Evolutionary conservation across 2,797 vertebrate genomes (phyloP).

Genomic region (Coregonus ussuriensis): DNA sequence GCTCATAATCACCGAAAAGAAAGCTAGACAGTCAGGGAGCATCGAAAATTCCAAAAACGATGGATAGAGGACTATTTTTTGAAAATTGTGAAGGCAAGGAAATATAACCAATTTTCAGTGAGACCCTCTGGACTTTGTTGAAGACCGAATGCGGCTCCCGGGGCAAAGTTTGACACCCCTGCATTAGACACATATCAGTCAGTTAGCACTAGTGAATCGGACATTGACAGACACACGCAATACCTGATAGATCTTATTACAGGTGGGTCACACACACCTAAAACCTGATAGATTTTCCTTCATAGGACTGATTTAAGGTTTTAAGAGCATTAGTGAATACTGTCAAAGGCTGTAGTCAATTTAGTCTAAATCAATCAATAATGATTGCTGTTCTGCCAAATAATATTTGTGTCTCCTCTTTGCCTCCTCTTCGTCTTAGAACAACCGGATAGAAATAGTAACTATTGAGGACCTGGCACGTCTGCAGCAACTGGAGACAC

Average conservation of each 20-base stretch:
- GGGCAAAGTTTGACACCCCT: background rate
- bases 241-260: background rate
- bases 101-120: too few species aligned
- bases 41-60: too few species aligned
- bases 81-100: too few species aligned
- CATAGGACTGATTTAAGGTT: background rate
- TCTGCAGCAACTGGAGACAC: constrained; percentile 88
- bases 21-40: too few species aligned
- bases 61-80: too few species aligned
- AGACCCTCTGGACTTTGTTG: too few species aligned
- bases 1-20: too few species aligned
- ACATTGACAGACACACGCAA: background rate
- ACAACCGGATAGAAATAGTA: constrained; percentile 93
- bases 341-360: background rate
- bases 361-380: background rate
- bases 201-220: background rate
- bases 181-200: background rate
- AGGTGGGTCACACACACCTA: background rate
- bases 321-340: background rate
- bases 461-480: constrained; percentile 84
- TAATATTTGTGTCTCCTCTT: constrained; percentile 12
- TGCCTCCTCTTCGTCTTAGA: constrained; percentile 70
- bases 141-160: too few species aligned
- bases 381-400: background rate
- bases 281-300: background rate